Base-by-base conservation (phyloP, 2,797 vertebrate genomes). In the Chaetodon trifasciatus region DNA sequence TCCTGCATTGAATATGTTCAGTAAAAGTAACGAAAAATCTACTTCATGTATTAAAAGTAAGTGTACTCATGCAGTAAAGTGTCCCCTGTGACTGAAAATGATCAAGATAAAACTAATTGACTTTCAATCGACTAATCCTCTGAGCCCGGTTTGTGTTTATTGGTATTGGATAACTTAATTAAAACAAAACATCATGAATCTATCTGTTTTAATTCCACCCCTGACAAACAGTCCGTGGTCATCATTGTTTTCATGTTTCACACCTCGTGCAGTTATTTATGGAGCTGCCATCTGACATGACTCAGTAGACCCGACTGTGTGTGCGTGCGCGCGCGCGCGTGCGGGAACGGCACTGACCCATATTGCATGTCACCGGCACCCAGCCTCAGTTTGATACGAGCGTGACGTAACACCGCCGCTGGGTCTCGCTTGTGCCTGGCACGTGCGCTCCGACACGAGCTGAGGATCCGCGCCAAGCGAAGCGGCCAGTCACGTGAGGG, bases 331-430 rank as follows among this genome's bases (percentile, higher is more conserved):
- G 70, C 23, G 84, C 52, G 66, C 24, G 63, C 61, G 74, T 60
- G 61, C 8, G 58, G 66, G 71, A 50, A n/a, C 76, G n/a, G 35
- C 73, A 55, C 52, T 83, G 89, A 86, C 86, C 88, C 89, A 83
- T 57, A 78, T 85, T 81, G 69, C 63, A 10, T 9, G 52, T 76
- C 57, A 46, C 6, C 58, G 46, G 23, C 78, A 42, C 55, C 32
- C 47, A 28, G 23, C 63, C n/a, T 56, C 76, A 1, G 55, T 67
- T 63, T 50, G 78, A 63, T 8, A 9, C 23, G 23, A 67, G 23
- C 8, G 80, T 95, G 94, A 94, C 90, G 92, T 94, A 83, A 94
- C 50, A 0, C 37, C 53, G 82, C 88, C 85, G 77, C 70, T 13
- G 81, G 86, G 71, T 19, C 37, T 62, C 42, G 83, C 69, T 80